phyloP scores from a whole-genome alignment of 2,113 vertebrate species.

The Petaurus breviceps region DNA sequence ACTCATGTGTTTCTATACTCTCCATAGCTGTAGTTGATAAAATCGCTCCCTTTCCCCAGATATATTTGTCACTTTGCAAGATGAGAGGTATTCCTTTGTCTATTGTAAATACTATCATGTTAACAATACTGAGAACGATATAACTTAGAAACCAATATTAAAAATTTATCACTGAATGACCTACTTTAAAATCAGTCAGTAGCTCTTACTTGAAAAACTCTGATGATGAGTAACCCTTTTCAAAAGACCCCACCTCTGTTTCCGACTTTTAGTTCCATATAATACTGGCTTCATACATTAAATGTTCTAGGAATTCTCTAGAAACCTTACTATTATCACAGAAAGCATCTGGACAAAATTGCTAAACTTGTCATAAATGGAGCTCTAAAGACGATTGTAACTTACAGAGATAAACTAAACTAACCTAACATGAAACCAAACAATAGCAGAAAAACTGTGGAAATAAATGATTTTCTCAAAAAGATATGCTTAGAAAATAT shows the following conservation, averaged over 20 bases:
- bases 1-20: neutral
- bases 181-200: neutral
- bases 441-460: neutral
- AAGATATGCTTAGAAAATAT: neutral
- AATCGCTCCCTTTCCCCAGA: constrained; percentile 8
- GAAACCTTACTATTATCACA: constrained; percentile 26
- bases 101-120: neutral
- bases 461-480: constrained; percentile 18
- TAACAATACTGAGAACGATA: constrained; percentile 8
- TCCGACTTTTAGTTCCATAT: neutral
- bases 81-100: neutral
- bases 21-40: constrained; percentile 15
- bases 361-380: constrained; percentile 35
- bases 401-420: constrained; percentile 1
- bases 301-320: constrained; percentile 4
- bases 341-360: neutral
- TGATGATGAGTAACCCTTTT: neutral
- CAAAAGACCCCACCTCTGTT: constrained; percentile 1
- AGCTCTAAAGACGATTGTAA: constrained; percentile 3
- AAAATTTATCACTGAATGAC: neutral
- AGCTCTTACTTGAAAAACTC: neutral
- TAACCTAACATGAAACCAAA: constrained; percentile 3
- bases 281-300: neutral
- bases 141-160: neutral
- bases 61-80: neutral